A percentile compares a stretch with the other conserved stretches of the same genome.
These are phyloP conservation scores for Eulemur albifrons DNA, from an alignment of 2,797 vertebrate genomes.

Conservation along the genomic window DNA sequence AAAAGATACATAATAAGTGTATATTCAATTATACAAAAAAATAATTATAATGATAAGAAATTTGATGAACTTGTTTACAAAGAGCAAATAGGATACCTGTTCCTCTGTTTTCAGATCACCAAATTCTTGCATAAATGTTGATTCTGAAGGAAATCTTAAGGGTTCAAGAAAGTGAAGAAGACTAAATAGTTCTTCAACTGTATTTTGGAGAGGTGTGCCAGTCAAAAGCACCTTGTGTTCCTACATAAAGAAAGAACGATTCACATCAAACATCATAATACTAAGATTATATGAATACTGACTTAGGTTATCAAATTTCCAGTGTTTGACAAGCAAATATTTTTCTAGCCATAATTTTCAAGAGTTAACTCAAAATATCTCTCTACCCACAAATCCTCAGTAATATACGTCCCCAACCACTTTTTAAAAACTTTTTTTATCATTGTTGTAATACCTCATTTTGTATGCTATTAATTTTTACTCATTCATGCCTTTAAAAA, in stretches of 20 bases:
- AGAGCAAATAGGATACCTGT: slow-evolving; percentile 87
- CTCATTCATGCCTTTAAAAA: neutral
- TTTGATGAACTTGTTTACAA: neutral
- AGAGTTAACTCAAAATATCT: slow-evolving; percentile 16
- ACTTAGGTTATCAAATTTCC: neutral
- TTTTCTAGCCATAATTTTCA: neutral
- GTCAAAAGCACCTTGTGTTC: slow-evolving; percentile 98
- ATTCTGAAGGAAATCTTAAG: slow-evolving; percentile 94
- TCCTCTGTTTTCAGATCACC: slow-evolving; percentile 99
- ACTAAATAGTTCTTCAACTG: slow-evolving; percentile 98
- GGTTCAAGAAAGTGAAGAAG: slow-evolving; percentile 98
- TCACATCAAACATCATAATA: neutral
- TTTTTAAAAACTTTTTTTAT: neutral
- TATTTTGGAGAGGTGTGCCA: slow-evolving; percentile 99
- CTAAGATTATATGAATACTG: neutral
- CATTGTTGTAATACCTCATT: neutral
- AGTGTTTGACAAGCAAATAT: neutral
- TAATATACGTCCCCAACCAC: neutral
- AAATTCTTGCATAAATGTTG: slow-evolving; percentile 98
- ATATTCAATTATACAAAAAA: neutral
- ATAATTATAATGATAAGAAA: slow-evolving; percentile 10
- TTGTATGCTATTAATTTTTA: neutral
- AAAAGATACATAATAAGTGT: neutral
- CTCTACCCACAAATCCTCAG: neutral
- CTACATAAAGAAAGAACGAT: slow-evolving; percentile 79